A percentile compares a stretch with the other conserved stretches of the same genome.
phyloP scores from a whole-genome alignment of 1,140 invertebrate species.

The Phthorimaea operculella region DNA sequence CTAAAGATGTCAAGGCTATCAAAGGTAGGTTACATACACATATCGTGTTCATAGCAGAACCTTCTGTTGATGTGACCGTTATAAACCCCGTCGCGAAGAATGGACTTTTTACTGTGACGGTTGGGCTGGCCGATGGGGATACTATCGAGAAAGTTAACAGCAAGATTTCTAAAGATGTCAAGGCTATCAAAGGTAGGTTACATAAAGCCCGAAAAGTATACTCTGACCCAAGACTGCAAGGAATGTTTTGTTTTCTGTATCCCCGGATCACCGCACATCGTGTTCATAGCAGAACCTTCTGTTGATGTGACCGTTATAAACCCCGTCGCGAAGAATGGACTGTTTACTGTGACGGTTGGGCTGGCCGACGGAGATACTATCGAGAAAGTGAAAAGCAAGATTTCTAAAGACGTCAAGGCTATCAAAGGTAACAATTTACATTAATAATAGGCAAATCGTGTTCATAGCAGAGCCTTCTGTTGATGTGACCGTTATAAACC shows the following conservation, averaged over 20 bases:
- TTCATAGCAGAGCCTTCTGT: slow-evolving; percentile 75
- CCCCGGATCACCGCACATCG: too few relatives aligned
- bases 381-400: slow-evolving; percentile 70
- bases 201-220: too few relatives aligned
- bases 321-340: slow-evolving; percentile 75
- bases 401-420: slow-evolving; percentile 72
- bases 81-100: slow-evolving; percentile 79
- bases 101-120: slow-evolving; percentile 75
- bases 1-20: slow-evolving; percentile 71
- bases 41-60: slow-evolving; percentile 75
- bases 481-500: slow-evolving; percentile 76
- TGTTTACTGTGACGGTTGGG: slow-evolving; percentile 75
- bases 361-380: slow-evolving; percentile 76
- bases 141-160: slow-evolving; percentile 71
- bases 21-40: slow-evolving; percentile 82
- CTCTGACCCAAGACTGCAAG: too few relatives aligned
- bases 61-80: slow-evolving; percentile 72
- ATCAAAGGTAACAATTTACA: too few relatives aligned
- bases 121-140: slow-evolving; percentile 77
- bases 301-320: slow-evolving; percentile 76
- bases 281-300: slow-evolving; percentile 74
- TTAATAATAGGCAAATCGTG: too few relatives aligned
- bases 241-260: too few relatives aligned
- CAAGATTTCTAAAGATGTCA: slow-evolving; percentile 73
- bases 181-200: slow-evolving; percentile 74